A percentile compares a stretch with the other conserved stretches of the same genome.
phyloP scores from a whole-genome alignment of 2,888 invertebrate species.

The Tridacna gigas region DNA sequence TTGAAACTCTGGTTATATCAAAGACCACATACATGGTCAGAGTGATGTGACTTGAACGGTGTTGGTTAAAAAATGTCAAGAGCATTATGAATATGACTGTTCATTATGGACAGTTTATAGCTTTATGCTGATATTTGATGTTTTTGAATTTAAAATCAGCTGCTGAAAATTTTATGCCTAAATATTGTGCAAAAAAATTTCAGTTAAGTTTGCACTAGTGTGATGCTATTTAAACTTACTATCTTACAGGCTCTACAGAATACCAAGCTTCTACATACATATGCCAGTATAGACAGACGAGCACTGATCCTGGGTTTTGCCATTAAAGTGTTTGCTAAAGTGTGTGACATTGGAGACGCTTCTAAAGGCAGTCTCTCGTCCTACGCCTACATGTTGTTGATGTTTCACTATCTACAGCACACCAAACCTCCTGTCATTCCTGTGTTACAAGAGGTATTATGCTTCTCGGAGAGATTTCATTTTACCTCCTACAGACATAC shows the following conservation, averaged over 20 bases:
- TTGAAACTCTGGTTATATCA: too few species aligned
- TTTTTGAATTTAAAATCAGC: too few species aligned
- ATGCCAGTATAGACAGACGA: conserved; percentile 86
- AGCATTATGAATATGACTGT: too few species aligned
- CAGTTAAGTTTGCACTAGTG: too few species aligned
- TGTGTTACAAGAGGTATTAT: conserved; percentile 87
- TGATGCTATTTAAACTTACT: too few species aligned
- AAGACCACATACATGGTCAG: too few species aligned
- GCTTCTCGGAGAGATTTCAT: neutral
- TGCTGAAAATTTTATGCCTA: too few species aligned
- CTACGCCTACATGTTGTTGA: conserved; percentile 88
- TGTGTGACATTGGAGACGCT: conserved; percentile 88
- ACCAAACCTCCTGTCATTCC: conserved; percentile 87
- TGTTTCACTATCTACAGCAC: conserved; percentile 87
- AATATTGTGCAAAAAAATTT: too few species aligned
- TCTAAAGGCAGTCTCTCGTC: conserved; percentile 88
- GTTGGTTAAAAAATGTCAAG: too few species aligned
- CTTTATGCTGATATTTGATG: too few species aligned
- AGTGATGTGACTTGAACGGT: too few species aligned
- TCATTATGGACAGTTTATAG: too few species aligned
- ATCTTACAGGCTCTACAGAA: conserved; percentile 85
- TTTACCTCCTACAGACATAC: neutral
- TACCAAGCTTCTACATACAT: conserved; percentile 86
- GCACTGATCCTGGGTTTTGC: conserved; percentile 86
- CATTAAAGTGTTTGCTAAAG: conserved; percentile 87